Conservation (phyloP, 2,113 vertebrate species). For the Picathartes gymnocephalus region DNA sequence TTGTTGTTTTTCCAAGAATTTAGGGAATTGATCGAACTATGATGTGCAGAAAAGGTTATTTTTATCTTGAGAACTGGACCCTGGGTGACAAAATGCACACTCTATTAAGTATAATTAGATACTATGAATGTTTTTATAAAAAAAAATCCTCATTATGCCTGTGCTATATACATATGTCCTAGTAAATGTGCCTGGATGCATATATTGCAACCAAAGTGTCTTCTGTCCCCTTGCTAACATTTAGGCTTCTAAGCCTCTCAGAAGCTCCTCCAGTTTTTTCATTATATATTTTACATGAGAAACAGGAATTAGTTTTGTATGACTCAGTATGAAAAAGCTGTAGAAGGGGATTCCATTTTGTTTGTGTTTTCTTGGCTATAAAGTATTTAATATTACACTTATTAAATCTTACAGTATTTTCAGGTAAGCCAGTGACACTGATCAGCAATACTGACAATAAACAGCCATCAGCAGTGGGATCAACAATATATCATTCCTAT, state of each 20-base stretch:
- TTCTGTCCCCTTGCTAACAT: not conserved
- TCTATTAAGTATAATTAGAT: not conserved
- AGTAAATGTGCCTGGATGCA: not conserved
- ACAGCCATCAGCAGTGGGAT: not conserved
- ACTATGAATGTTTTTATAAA: not conserved
- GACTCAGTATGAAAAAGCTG: not conserved
- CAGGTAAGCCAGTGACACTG: not conserved
- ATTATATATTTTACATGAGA: not conserved
- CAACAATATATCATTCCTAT: not conserved
- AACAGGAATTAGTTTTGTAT: not conserved
- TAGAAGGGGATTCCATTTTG: not conserved
- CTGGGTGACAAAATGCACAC: not conserved
- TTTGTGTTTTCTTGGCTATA: not conserved
- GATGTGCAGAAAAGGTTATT: not conserved
- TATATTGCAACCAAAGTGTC: not conserved
- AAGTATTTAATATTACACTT: not conserved
- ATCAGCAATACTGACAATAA: not conserved
- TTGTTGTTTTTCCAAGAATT: not conserved
- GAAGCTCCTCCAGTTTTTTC: not conserved
- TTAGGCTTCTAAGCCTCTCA: not conserved
- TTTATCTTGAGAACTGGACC: not conserved
- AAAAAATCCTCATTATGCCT: not conserved
- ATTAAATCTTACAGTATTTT: not conserved
- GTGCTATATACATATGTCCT: not conserved
- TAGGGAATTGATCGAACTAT: not conserved